Percentiles rank a stretch among this genome's conserved stretches.
phyloP scores from a whole-genome alignment of 2,797 vertebrate genomes.

The Coregonus suidteri region DNA sequence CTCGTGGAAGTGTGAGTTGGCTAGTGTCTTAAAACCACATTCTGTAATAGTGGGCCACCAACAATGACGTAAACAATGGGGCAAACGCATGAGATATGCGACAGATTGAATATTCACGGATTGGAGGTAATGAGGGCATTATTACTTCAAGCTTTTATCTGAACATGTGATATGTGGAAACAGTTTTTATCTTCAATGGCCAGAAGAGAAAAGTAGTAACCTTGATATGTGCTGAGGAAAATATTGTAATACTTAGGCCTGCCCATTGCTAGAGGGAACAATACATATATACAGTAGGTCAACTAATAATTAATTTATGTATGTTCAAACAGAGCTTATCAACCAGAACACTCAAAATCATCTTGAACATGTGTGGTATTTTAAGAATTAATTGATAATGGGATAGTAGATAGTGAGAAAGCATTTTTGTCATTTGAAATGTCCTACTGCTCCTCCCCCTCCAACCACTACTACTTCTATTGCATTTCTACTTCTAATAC shows the following conservation, averaged over 20 bases:
- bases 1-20: constrained; percentile 4
- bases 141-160: background rate
- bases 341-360: too few relatives aligned
- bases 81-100: background rate
- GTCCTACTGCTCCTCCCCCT: background rate
- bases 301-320: constrained; percentile 23
- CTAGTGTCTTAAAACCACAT: background rate
- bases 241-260: constrained; percentile 30
- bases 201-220: background rate
- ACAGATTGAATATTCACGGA: background rate
- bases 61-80: background rate
- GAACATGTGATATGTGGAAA: background rate
- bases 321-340: constrained; percentile 13
- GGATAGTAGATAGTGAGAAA: too few relatives aligned
- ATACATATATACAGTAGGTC: constrained; percentile 13
- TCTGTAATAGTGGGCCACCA: background rate
- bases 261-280: constrained; percentile 24
- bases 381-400: too few relatives aligned
- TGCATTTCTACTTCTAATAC: background rate
- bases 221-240: constrained; percentile 1
- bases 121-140: background rate
- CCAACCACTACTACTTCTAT: background rate
- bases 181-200: background rate
- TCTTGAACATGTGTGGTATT: too few relatives aligned
- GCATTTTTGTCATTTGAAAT: too few relatives aligned